Evolutionary conservation across 1,140 invertebrate species (phyloP), one percentile per base, ranked within the genome.

Genomic region (Leucophenga varia): DNA sequence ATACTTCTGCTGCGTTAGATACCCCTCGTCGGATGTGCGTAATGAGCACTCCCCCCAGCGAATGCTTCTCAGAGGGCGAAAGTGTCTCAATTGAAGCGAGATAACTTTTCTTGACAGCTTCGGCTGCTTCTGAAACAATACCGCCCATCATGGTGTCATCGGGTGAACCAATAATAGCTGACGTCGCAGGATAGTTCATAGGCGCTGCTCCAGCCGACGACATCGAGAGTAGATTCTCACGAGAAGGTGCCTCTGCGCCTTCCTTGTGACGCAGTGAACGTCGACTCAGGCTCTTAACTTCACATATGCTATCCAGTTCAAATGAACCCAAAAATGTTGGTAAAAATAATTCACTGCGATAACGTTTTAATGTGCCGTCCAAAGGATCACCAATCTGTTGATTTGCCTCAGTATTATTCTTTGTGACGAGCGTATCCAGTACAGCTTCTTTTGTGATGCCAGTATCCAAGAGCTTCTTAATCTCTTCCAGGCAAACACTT

Each of bases 371-470:
- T 3, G 17, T 37, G 0, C 30, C 28, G 13, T 73, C 65, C 10
- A 67, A 25, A 0, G 69, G 67, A 59, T 74, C 72, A 13, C 61
- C 58, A 10, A 75, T 75, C 28, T 73, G 69, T 44, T 75, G 72
- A 59, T 75, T 75, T 9, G 72, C 72, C 40, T 75, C 72, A 4
- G 72, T 75, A 41, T 75, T 75, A 37, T 73, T 72, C 25, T 75
- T 75, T 13, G 82, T 83, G 9, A 81, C 82, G 18, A 88, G 76
- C 31, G 80, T 81, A 50, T 84, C 83, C 7, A 87, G 71, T 1
- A 87, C 76, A 49, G 84, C 84, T 61, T 88, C 83, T 5, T 84
- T 82, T 39, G 82, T 74, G 34, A 83, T 76, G 1, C 85, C 85
- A 49, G 79, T 84, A 54, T 83, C 82, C 21, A 88, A 75, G 16